These are phyloP conservation scores for Steinernema scapterisci DNA, from an alignment of 2,888 invertebrate genomes.

Conservation along the genomic window DNA sequence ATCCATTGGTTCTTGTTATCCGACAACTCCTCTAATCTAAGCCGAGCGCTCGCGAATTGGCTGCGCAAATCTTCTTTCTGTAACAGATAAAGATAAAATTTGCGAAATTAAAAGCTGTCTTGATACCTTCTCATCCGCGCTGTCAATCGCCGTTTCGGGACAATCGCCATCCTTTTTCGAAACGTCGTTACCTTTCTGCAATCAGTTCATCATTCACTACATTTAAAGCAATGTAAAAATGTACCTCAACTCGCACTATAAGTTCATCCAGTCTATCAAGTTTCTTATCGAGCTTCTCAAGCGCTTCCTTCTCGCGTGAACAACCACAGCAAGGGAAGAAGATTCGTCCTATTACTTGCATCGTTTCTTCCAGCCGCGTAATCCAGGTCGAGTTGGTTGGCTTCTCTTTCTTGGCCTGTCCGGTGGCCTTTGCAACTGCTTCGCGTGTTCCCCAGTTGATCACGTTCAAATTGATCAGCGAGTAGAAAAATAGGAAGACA, in stretches of 20 bases:
- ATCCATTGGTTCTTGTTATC: conserved; percentile 54
- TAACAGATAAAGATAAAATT: no score
- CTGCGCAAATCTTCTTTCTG: no score
- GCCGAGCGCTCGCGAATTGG: background rate
- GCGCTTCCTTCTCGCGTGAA: background rate
- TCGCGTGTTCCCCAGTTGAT: conserved; percentile 94
- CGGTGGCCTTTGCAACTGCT: conserved; percentile 70
- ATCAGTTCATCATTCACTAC: no score
- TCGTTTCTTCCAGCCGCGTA: background rate
- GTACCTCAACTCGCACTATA: no score
- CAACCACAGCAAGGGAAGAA: background rate
- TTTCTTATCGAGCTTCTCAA: background rate
- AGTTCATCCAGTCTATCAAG: background rate
- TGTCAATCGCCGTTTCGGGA: no score
- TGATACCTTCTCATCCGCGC: no score
- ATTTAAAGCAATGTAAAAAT: no score
- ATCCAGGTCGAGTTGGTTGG: background rate
- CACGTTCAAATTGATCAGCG: conserved; percentile 88
- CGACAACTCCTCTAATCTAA: background rate
- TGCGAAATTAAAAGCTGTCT: no score
- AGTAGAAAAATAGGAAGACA: conserved; percentile 86
- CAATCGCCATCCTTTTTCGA: no score
- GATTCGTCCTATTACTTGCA: background rate
- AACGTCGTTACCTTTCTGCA: no score
- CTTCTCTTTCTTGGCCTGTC: conserved; percentile 36